A percentile compares a stretch with the other conserved stretches of the same genome.
phyloP scores from a whole-genome alignment of 2,888 invertebrate genomes.

The Theodoxus fluviatilis region DNA sequence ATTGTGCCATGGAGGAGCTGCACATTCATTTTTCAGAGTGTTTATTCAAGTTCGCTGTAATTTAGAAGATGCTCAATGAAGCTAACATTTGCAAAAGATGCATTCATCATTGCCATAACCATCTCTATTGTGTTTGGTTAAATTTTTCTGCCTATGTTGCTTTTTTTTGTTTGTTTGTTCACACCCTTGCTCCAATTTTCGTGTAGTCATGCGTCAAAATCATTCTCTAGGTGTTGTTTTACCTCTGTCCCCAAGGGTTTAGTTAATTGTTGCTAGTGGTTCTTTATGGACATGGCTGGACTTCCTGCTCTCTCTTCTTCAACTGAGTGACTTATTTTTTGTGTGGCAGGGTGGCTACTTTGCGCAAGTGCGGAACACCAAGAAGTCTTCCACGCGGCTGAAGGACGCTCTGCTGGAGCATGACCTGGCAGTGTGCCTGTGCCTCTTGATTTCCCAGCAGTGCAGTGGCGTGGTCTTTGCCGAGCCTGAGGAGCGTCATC shows the following conservation, averaged over 20 bases:
- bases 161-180: no score
- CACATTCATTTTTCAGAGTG: no score
- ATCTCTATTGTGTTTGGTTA: no score
- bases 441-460: slow-evolving; percentile 95
- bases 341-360: slow-evolving; percentile 96
- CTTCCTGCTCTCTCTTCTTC: neutral
- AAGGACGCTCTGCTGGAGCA: slow-evolving; percentile 94
- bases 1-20: no score
- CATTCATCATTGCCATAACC: no score
- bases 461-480: slow-evolving; percentile 89
- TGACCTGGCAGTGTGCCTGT: slow-evolving; percentile 85
- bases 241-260: neutral
- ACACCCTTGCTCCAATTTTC: no score
- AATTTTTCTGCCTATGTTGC: no score
- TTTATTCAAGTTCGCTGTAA: no score
- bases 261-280: neutral
- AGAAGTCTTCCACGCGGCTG: slow-evolving; percentile 90
- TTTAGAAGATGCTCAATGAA: no score
- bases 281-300: neutral
- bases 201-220: no score
- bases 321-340: slow-evolving; percentile 41
- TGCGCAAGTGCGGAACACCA: slow-evolving; percentile 94
- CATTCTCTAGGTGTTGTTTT: no score
- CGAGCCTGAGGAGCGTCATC: slow-evolving; percentile 64
- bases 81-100: no score